Base-by-base conservation (phyloP, 2,113 vertebrate genomes). In the Chroicocephalus ridibundus region DNA sequence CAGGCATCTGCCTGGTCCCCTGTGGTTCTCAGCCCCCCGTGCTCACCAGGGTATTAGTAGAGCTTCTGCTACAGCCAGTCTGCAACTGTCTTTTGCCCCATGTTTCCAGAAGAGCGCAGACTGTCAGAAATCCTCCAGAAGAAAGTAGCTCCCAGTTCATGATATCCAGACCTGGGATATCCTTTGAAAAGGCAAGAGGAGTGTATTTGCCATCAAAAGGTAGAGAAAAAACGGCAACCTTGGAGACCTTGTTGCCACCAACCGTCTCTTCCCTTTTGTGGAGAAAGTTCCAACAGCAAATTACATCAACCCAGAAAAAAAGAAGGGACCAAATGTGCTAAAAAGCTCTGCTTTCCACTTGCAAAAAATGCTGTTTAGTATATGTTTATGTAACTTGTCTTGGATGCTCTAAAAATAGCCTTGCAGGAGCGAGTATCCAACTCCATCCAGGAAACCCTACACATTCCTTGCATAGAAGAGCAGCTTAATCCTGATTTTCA, bases 381-480 rank as follows among this genome's bases (percentile, higher is more conserved):
- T 36, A 34, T 94, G 83, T 98, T 97, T 96, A 95, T 95, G 91
- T 86, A 83, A 69, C n/a, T 51, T 96, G 90, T 90, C 94, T 83
- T 81, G 65, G 49, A 32, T 88, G 68, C 90, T 95, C 94, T 97
- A 97, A 97, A 98, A 98, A 97, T 96, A 97, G 40, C 42, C 78
- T 69, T 70, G 51, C 66, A 87, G 69, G 69, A 91, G 27, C 8
- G 31, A 97, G 84, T 92, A 82, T 95, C 82, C 61, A 51, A 70
- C 89, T 97, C 91, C 47, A 77, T 88, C 79, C 95, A 96, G 96
- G 97, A 98, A 98, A 93, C 91, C 54, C 70, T 86, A 60, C 88
- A 96, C 29, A 74, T 97, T 97, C 96, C 88, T 97, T 82, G 89
- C 96, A 95, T 77, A 96, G 89, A 97, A 95, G 36, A 38, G 17